Evolutionary conservation across 2,113 vertebrate genomes (phyloP), one percentile per base, ranked within the genome.

Genomic region (Piliocolobus tephrosceles): DNA sequence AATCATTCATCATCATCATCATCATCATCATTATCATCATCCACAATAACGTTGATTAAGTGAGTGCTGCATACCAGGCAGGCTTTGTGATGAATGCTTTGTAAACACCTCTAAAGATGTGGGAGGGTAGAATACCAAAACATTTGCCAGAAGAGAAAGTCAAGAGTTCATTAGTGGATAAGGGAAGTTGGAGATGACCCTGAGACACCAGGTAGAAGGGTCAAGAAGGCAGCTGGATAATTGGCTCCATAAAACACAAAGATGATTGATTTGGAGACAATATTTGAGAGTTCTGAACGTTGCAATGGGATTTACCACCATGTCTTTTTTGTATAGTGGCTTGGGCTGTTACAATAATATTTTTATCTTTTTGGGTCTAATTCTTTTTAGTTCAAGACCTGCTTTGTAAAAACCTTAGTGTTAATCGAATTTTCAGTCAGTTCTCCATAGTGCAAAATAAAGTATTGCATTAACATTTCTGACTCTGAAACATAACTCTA

Each of bases 321-420:
- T 94, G 85, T 96, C 47, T 97, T 95, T 93, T 97, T 97, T 94
- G 75, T 96, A 72, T 93, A 96, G 94, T 76, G 68, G 55, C 91
- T 86, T 79, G 43, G 55, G 61, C 80, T 87, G 27, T 91, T 95
- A 96, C 43, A 75, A 83, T 97, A 82, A 85, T 87, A 72, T 88
- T 96, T 98, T 98, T 97, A 92, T 97, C 95, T 95, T 88, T 96
- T 96, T 96, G 79, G 66, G 76, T 81, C 58, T 86, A 85, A 72
- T 88, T 20, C 10, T 82, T 80, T 70, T 90, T 84, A 96, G 76
- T 83, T 98, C 79, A 97, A 83, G 73, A 96, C 68, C 88, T 89
- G 23, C 93, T 95, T 94, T 88, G 79, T 92, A 89, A 87, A 58
- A 95, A 93, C 58, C 85, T 94, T 93, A 43, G 13, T 91, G 64